Base-by-base conservation (phyloP, 2,113 vertebrate species). In the Elanoides forficatus region DNA sequence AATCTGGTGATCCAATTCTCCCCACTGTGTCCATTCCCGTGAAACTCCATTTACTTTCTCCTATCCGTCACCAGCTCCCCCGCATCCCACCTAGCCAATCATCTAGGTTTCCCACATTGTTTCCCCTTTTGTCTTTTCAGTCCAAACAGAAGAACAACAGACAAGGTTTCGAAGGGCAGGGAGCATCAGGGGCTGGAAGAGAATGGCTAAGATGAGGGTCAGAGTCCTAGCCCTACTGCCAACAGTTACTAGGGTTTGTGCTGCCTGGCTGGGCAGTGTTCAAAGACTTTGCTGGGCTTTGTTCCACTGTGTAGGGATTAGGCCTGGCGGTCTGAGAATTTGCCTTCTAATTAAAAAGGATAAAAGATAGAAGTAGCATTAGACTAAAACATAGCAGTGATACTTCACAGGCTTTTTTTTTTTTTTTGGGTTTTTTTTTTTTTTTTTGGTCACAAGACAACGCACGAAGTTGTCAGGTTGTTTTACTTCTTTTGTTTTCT, bases 341-440 rank as follows among this genome's bases (percentile, higher is more conserved):
- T 99, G 99, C 99, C 99, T 99, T 99, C 99, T 99, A 99, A 99
- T 99, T 99, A 99, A 99, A 99, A 99, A 99, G 99, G 99, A 99
- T 99, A 99, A 99, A 99, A 98, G 98, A 98, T 98, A 98, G 98
- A 98, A 99, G 98, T 98, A 98, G 99, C 98, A 99, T 99, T 99
- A 98, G 98, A 98, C 98, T 98, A 99, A 99, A 99, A 99, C 98
- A 99, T 98, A 99, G 98, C 98, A 98, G 98, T 99, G 99, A 99
- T 99, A 99, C 99, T 98, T 99, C 98, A 98, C 98, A 98, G 98
- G 98, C 98, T 98, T 94, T 83, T 97, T 97, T 96, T 96, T 94
- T 82, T 80, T 65, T 40, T 58, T 30, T 50, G 7, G 11, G 9
- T 21, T 3, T 18, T 43, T 43, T 22, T 66, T 34, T 5, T 23